These are phyloP conservation scores for Chelon labrosus DNA, from an alignment of 2,797 vertebrate genomes.

Conservation along the genomic window DNA sequence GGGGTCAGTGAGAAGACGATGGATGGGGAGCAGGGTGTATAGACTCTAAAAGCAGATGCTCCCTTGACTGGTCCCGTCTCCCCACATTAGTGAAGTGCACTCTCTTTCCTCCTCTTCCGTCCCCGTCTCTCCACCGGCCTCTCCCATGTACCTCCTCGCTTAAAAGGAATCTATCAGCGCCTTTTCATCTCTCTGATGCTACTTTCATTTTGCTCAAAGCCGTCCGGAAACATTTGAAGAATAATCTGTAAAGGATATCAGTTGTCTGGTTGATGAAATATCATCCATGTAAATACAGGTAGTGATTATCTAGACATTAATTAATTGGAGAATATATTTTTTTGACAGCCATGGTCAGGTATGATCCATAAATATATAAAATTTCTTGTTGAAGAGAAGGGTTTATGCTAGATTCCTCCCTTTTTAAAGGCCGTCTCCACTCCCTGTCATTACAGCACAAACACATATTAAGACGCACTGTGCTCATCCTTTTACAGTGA, in stretches of 20 bases:
- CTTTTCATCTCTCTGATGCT: not conserved
- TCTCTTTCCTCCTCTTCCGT: conserved; percentile 26
- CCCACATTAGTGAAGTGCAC: conserved; percentile 72
- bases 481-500: conserved; percentile 18
- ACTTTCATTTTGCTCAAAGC: not conserved
- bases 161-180: conserved; percentile 18
- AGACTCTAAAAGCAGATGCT: conserved; percentile 78
- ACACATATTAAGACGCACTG: not conserved
- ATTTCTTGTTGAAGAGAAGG: not conserved
- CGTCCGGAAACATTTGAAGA: not conserved
- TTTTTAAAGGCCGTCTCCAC: conserved; percentile 1
- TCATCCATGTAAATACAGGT: no score
- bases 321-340: no score
- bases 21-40: conserved; percentile 46
- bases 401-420: not conserved
- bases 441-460: conserved; percentile 3
- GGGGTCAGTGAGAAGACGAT: conserved; percentile 43
- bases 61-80: conserved; percentile 70
- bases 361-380: not conserved
- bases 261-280: not conserved
- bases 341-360: no score
- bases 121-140: conserved; percentile 29
- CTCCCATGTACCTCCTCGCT: conserved; percentile 28
- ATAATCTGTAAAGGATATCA: not conserved
- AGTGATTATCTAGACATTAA: no score